These are phyloP conservation scores for Poliocrania exsul DNA, from an alignment of 2,797 vertebrate species.

Conservation along the genomic window DNA sequence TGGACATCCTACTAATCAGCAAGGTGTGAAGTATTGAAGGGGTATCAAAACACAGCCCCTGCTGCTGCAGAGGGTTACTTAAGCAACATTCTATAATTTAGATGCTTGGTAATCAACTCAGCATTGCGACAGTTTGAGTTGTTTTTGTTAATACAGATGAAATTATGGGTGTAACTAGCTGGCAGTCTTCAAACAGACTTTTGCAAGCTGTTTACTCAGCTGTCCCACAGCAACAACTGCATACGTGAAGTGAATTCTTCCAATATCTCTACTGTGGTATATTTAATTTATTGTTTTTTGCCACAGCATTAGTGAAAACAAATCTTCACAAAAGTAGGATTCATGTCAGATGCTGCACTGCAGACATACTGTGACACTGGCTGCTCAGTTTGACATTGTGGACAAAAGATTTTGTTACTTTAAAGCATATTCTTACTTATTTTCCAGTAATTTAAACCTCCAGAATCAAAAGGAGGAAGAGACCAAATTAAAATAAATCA, in stretches of 20 bases:
- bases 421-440: not conserved
- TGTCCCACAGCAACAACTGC: slow-evolving; percentile 80
- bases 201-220: slow-evolving; percentile 86
- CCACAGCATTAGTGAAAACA: slow-evolving; percentile 49
- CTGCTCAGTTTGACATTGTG: not conserved
- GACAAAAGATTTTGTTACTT: not conserved
- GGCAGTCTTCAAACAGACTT: slow-evolving; percentile 80
- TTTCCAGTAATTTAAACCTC: not conserved
- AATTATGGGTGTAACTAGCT: slow-evolving; percentile 86
- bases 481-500: not conserved
- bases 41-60: slow-evolving; percentile 70
- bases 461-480: not conserved
- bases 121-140: slow-evolving; percentile 76
- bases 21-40: slow-evolving; percentile 62
- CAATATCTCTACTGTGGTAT: slow-evolving; percentile 74
- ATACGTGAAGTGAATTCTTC: slow-evolving; percentile 80
- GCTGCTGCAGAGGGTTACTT: slow-evolving; percentile 69
- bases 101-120: slow-evolving; percentile 63
- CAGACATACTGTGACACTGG: not conserved
- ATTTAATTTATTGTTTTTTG: slow-evolving; percentile 75
- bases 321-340: not conserved
- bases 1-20: slow-evolving; percentile 74
- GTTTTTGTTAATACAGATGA: slow-evolving; percentile 86
- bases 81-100: slow-evolving; percentile 77
- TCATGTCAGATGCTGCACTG: not conserved